Evolutionary conservation across 2,888 invertebrate species (phyloP).

Genomic region (Eristalis arbustorum): DNA sequence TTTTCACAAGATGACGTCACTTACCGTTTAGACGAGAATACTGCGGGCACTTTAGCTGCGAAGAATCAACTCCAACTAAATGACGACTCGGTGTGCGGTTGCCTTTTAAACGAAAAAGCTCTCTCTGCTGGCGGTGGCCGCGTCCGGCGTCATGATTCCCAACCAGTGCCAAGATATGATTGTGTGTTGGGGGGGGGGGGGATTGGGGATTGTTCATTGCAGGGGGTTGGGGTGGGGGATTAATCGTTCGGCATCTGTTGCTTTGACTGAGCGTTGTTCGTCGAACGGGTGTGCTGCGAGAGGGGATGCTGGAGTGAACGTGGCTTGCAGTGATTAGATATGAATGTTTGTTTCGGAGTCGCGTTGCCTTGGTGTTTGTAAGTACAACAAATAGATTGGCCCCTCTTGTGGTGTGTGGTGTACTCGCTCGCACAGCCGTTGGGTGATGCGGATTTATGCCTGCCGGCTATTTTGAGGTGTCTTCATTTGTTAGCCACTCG

Average conservation of each 20-base stretch:
- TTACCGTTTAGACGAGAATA: constrained; percentile 36
- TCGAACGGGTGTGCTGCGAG: background rate
- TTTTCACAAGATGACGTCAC: constrained; percentile 9
- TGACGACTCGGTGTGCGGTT: constrained; percentile 2
- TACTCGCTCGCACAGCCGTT: constrained; percentile 7
- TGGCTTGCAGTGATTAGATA: constrained; percentile 15
- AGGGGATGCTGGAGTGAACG: background rate
- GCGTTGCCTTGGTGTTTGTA: background rate
- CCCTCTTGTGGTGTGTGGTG: background rate
- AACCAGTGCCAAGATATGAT: background rate
- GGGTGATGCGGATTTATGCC: background rate
- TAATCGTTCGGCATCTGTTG: constrained; percentile 31
- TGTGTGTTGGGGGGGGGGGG: too few species aligned
- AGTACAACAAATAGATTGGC: background rate
- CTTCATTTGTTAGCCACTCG: background rate
- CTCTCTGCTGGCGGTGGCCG: constrained; percentile 7
- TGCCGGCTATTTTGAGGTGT: background rate
- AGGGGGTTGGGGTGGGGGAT: background rate
- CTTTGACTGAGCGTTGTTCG: background rate
- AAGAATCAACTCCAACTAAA: constrained; percentile 63
- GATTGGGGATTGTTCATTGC: background rate
- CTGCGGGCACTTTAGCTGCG: constrained; percentile 30
- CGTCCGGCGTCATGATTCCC: constrained; percentile 48
- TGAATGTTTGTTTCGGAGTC: background rate
- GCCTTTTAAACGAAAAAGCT: constrained; percentile 62